phyloP scores from a whole-genome alignment of 2,113 vertebrate genomes.

The Dipodomys stephensi region DNA sequence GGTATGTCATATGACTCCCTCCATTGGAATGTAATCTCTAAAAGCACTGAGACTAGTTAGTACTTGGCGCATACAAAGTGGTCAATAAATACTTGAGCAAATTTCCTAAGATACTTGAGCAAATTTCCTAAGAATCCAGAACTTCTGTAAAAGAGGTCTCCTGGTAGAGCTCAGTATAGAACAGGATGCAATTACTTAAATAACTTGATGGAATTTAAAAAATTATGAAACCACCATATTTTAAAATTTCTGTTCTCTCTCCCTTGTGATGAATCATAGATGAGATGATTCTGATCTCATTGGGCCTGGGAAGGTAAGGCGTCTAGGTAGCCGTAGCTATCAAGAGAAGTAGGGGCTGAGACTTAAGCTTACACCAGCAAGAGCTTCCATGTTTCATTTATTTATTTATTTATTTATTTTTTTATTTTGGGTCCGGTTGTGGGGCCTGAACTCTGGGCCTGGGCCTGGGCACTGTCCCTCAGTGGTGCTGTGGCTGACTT shows the following conservation, averaged over 20 bases:
- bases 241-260: slow-evolving; percentile 15
- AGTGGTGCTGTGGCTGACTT: no score
- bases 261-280: neutral
- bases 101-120: neutral
- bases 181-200: neutral
- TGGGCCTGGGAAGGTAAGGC: neutral
- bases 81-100: neutral
- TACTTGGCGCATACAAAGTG: neutral
- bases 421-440: no score
- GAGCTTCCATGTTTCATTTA: neutral
- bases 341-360: neutral
- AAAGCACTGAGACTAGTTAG: neutral
- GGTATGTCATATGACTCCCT: no score
- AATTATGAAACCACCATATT: neutral
- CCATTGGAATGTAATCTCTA: neutral
- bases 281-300: neutral
- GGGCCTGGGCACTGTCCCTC: no score
- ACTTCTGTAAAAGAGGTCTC: neutral
- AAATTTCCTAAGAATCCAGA: neutral
- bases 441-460: no score
- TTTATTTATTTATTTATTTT: neutral
- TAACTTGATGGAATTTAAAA: neutral
- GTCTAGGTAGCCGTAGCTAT: neutral
- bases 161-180: neutral
- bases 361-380: neutral